These are phyloP conservation scores for Drosophila cardini DNA, from an alignment of 1,140 invertebrate genomes.

Conservation along the genomic window DNA sequence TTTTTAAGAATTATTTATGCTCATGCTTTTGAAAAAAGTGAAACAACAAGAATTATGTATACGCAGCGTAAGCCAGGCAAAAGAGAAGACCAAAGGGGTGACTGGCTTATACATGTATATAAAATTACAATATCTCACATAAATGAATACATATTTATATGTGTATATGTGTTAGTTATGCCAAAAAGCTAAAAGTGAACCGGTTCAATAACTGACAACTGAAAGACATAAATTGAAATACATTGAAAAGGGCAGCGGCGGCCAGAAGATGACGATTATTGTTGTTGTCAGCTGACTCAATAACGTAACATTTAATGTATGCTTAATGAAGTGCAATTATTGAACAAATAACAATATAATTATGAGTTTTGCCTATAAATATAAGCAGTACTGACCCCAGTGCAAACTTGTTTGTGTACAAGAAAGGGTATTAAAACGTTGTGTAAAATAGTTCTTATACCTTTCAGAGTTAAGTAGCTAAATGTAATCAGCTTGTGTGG, in stretches of 20 bases:
- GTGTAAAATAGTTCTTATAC: too few species aligned
- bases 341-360: slow-evolving; percentile 41
- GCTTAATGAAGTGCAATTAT: slow-evolving; percentile 38
- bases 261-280: slow-evolving; percentile 52
- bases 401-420: slow-evolving; percentile 38
- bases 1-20: slow-evolving; percentile 60
- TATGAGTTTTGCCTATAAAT: slow-evolving; percentile 39
- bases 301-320: slow-evolving; percentile 22
- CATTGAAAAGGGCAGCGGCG: slow-evolving; percentile 72
- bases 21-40: slow-evolving; percentile 16
- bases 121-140: slow-evolving; percentile 38
- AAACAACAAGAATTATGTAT: slow-evolving; percentile 64
- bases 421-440: too few species aligned
- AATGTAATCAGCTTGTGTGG: too few species aligned
- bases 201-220: slow-evolving; percentile 76
- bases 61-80: slow-evolving; percentile 41
- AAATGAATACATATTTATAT: slow-evolving; percentile 1
- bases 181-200: slow-evolving; percentile 35
- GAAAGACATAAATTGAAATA: slow-evolving; percentile 70
- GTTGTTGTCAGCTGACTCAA: slow-evolving; percentile 32
- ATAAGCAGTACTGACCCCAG: slow-evolving; percentile 49
- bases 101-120: slow-evolving; percentile 26
- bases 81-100: slow-evolving; percentile 11
- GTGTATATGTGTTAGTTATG: neutral
- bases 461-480: too few species aligned